These are phyloP conservation scores for Mobula birostris DNA, from an alignment of 2,113 vertebrate genomes.

Conservation along the genomic window DNA sequence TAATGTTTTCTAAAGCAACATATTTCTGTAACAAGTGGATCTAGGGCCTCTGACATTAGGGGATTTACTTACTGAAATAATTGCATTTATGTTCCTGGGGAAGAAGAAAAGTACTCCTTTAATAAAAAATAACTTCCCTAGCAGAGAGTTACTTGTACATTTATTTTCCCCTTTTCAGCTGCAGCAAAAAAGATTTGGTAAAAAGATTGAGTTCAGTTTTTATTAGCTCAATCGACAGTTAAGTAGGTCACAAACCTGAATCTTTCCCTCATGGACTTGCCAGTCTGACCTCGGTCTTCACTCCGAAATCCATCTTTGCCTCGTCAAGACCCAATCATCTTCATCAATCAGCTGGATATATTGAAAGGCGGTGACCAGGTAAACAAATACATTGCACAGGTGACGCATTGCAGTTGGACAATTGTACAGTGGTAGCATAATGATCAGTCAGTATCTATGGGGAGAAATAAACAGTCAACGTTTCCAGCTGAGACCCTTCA, in stretches of 20 bases:
- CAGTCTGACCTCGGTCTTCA: no score
- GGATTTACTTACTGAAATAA: background rate
- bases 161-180: slow-evolving; percentile 26
- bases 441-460: no score
- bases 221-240: background rate
- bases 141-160: background rate
- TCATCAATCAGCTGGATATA: background rate
- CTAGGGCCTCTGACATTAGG: background rate
- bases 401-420: no score
- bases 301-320: background rate
- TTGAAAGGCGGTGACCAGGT: background rate
- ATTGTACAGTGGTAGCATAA: no score
- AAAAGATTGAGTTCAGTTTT: slow-evolving; percentile 31
- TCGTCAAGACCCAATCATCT: background rate
- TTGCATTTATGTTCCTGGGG: slow-evolving; percentile 16
- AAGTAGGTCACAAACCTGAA: background rate
- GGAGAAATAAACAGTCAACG: no score
- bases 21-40: background rate
- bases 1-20: background rate
- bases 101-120: slow-evolving; percentile 21
- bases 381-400: background rate
- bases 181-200: background rate
- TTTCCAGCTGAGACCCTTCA: no score
- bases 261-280: background rate
- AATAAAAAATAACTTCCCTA: slow-evolving; percentile 26